Evolutionary conservation across 2,888 invertebrate genomes (phyloP).

Genomic region (Heliconius hortense): DNA sequence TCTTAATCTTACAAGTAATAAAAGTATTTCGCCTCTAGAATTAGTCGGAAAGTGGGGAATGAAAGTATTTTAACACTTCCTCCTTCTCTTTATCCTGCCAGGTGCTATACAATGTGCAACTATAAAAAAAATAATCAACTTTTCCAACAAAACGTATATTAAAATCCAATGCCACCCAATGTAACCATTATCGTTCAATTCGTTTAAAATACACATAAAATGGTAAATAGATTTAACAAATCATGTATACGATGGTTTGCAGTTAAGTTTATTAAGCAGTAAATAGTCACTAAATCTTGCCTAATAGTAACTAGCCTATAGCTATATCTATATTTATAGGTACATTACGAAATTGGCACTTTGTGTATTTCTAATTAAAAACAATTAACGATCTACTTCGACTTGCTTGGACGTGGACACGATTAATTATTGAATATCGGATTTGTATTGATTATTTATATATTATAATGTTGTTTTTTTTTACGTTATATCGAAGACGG

Average conservation of each 20-base stretch:
- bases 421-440: slow-evolving; percentile 26
- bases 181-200: background rate
- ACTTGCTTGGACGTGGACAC: slow-evolving; percentile 29
- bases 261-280: slow-evolving; percentile 10
- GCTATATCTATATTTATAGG: background rate
- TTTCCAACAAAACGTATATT: background rate
- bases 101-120: too few relatives aligned
- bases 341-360: slow-evolving; percentile 23
- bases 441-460: slow-evolving; percentile 25
- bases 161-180: too few relatives aligned
- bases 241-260: slow-evolving; percentile 8
- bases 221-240: slow-evolving; percentile 4
- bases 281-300: slow-evolving; percentile 2
- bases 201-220: background rate
- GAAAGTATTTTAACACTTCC: too few relatives aligned
- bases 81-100: too few relatives aligned
- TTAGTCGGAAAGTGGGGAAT: too few relatives aligned
- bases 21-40: too few relatives aligned
- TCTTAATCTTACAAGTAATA: too few relatives aligned
- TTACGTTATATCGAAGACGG: too few relatives aligned
- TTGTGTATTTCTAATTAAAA: slow-evolving; percentile 30
- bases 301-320: background rate
- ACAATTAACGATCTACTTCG: slow-evolving; percentile 30
- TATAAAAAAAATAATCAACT: background rate
- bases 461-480: too few relatives aligned